A percentile compares a stretch with the other conserved stretches of the same genome.
These are phyloP conservation scores for Eulemur albifrons DNA, from an alignment of 2,797 vertebrate genomes.

Conservation along the genomic window DNA sequence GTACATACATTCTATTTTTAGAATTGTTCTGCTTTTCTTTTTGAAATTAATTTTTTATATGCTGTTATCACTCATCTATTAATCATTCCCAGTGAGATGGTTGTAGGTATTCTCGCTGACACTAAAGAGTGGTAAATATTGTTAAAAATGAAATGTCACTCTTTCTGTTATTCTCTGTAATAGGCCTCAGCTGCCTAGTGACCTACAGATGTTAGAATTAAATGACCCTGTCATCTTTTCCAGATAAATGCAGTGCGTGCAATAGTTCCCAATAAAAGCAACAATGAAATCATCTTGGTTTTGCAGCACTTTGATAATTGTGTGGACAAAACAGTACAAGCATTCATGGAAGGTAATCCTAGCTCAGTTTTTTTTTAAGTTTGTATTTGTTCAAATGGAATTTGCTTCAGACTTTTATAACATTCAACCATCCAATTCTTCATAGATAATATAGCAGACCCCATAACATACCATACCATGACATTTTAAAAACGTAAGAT, in stretches of 20 bases:
- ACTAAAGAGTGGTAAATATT: not conserved
- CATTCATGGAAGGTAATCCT: conserved; percentile 94
- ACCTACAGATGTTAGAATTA: not conserved
- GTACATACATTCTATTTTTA: conserved; percentile 20
- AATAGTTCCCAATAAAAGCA: conserved; percentile 96
- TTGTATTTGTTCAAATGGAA: conserved; percentile 41
- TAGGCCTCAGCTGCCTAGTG: not conserved
- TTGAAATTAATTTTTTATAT: conserved; percentile 52
- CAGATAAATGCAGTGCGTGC: conserved; percentile 95
- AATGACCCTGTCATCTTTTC: conserved; percentile 37
- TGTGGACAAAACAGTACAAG: conserved; percentile 95
- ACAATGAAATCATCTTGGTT: conserved; percentile 97
- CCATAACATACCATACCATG: not conserved
- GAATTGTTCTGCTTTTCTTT: conserved; percentile 51
- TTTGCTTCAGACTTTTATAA: not conserved
- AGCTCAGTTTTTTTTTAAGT: not conserved
- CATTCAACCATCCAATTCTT: not conserved
- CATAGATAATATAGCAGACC: not conserved
- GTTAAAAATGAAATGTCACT: conserved; percentile 1
- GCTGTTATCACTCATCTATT: not conserved
- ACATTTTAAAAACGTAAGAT: not conserved
- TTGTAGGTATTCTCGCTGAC: not conserved
- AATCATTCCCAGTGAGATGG: not conserved
- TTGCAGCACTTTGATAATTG: conserved; percentile 97
- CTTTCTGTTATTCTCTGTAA: not conserved